Evolutionary conservation across 2,797 vertebrate species (phyloP).

Genomic region (Podarcis siculus): DNA sequence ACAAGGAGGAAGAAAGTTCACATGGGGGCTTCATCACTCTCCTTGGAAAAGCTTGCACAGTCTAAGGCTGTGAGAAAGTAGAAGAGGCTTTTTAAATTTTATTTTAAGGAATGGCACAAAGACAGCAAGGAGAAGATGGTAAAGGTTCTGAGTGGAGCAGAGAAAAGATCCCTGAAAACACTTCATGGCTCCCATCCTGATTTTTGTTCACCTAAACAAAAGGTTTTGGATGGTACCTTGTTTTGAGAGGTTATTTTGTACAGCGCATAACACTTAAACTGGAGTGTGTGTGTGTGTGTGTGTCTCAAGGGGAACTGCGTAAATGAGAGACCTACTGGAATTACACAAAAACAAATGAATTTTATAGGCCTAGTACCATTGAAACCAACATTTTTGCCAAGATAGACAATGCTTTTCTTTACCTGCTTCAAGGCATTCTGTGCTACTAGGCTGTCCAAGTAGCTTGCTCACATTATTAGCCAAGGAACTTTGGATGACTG

Average conservation of each 20-base stretch:
- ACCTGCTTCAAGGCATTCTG: neutral
- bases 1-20: neutral
- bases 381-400: neutral
- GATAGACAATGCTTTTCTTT: neutral
- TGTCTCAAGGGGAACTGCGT: neutral
- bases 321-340: neutral
- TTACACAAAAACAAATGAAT: neutral
- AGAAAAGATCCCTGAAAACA: neutral
- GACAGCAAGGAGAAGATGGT: neutral
- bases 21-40: neutral
- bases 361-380: neutral
- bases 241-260: neutral
- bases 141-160: neutral
- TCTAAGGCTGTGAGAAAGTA: neutral
- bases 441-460: neutral
- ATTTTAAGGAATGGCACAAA: neutral
- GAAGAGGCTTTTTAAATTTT: neutral
- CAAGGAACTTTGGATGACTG: slow-evolving; percentile 6
- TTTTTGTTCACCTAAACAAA: neutral
- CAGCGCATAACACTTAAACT: neutral
- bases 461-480: slow-evolving; percentile 25
- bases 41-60: neutral
- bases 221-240: neutral
- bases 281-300: too few species aligned
- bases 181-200: neutral